A percentile compares a stretch with the other conserved stretches of the same genome.
Evolutionary conservation across 2,113 vertebrate species (phyloP).

Genomic region (Tachuris rubrigastra): DNA sequence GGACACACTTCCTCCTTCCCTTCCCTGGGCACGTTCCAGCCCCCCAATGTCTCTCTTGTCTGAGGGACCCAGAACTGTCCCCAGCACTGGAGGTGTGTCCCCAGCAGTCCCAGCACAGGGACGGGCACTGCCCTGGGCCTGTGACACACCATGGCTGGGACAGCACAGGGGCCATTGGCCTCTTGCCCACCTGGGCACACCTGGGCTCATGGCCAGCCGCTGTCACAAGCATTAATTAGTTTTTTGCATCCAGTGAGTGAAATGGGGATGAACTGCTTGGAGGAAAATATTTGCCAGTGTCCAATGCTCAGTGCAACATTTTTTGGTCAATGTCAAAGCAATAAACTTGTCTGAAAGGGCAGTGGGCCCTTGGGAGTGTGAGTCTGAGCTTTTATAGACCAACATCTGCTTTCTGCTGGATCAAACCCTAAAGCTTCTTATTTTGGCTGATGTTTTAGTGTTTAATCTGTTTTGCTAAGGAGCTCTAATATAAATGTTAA

Average conservation of each 20-base stretch:
- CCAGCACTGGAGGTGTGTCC: not conserved
- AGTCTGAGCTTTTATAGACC: not conserved
- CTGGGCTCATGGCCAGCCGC: not conserved
- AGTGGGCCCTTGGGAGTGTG: not conserved
- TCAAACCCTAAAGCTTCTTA: conserved; percentile 53
- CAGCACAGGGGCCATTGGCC: not conserved
- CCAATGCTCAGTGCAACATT: not conserved
- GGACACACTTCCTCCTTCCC: no score
- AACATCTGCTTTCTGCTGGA: conserved; percentile 29
- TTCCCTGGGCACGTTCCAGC: not conserved
- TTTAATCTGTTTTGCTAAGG: conserved; percentile 31
- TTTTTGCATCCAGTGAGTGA: not conserved
- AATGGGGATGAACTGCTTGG: not conserved
- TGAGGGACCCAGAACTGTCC: no score
- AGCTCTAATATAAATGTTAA: not conserved
- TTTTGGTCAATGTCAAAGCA: not conserved
- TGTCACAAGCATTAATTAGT: not conserved
- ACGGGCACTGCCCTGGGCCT: not conserved
- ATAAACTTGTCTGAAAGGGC: not conserved
- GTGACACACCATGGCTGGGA: not conserved
- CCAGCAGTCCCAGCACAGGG: not conserved
- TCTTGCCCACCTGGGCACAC: not conserved
- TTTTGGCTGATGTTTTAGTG: not conserved
- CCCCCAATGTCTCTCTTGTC: not conserved
- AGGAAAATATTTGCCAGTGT: not conserved